A percentile compares a stretch with the other conserved stretches of the same genome.
Evolutionary conservation across 2,113 vertebrate species (phyloP).

Genomic region (Nibea albiflora): DNA sequence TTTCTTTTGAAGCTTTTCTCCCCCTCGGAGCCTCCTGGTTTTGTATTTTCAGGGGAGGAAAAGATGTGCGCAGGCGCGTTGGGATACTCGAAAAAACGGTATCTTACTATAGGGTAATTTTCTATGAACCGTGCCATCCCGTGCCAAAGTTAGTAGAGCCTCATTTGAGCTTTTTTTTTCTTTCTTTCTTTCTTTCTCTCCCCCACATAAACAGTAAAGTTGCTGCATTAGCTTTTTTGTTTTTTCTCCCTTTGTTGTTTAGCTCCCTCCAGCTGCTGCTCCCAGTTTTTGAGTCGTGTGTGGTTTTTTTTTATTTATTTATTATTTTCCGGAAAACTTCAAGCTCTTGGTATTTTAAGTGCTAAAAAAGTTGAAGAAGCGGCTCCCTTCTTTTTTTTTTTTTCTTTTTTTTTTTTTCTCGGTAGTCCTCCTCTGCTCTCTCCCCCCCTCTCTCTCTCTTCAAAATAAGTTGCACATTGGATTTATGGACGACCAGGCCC

Average conservation of each 20-base stretch:
- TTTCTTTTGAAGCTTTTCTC: background rate
- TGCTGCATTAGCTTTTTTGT: conserved; percentile 6
- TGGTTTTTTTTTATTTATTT: background rate
- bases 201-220: background rate
- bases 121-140: background rate
- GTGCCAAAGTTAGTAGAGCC: background rate
- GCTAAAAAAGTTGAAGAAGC: conserved; percentile 16
- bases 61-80: background rate
- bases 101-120: background rate
- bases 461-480: conserved; percentile 35
- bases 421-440: background rate
- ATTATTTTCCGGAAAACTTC: conserved; percentile 2
- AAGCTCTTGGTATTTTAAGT: conserved; percentile 9
- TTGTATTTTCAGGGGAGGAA: conserved; percentile 7
- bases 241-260: conserved; percentile 25
- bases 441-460: background rate
- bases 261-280: background rate
- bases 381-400: background rate
- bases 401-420: too few relatives aligned
- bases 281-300: background rate
- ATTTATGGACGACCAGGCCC: conserved; percentile 82
- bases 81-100: conserved; percentile 10
- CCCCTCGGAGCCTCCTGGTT: background rate
- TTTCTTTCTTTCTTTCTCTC: background rate
- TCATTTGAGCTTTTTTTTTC: background rate